phyloP scores from a whole-genome alignment of 2,797 vertebrate species.

The Mormyrops boulengeri region DNA sequence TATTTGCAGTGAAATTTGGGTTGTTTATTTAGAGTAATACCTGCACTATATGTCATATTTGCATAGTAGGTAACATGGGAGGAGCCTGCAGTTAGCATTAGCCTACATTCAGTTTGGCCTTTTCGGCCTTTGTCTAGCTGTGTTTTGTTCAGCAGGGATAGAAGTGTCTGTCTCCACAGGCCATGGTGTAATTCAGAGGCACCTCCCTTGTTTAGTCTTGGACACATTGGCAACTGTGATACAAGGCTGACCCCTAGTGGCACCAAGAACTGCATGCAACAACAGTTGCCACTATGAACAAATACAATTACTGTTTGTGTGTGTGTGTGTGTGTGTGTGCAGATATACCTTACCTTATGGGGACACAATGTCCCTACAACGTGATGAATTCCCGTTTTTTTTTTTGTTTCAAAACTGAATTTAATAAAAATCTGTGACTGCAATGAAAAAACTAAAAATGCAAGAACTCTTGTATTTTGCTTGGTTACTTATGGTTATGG shows the following conservation, averaged over 20 bases:
- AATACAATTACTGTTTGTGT: neutral
- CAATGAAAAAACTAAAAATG: too few relatives aligned
- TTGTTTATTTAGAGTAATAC: neutral
- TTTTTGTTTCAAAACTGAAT: too few relatives aligned
- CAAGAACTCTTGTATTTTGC: too few relatives aligned
- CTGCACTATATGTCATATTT: neutral
- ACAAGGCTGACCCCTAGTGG: constrained; percentile 41
- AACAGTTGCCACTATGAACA: neutral
- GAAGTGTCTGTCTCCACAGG: constrained; percentile 9
- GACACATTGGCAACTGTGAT: neutral
- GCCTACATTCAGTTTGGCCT: neutral
- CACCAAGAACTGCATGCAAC: neutral
- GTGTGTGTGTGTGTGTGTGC: neutral
- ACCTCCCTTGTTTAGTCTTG: constrained; percentile 21
- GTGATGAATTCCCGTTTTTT: too few relatives aligned
- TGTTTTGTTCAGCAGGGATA: neutral
- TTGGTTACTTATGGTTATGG: too few relatives aligned
- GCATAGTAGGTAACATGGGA: neutral
- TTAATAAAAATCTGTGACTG: too few relatives aligned
- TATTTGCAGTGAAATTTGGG: neutral
- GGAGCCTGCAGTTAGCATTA: constrained; percentile 3
- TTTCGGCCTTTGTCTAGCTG: constrained; percentile 18
- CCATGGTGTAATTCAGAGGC: neutral
- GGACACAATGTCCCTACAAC: too few relatives aligned
- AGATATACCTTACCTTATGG: too few relatives aligned